Evolutionary conservation across 2,113 vertebrate species (phyloP).

Genomic region (Dromas ardeola): DNA sequence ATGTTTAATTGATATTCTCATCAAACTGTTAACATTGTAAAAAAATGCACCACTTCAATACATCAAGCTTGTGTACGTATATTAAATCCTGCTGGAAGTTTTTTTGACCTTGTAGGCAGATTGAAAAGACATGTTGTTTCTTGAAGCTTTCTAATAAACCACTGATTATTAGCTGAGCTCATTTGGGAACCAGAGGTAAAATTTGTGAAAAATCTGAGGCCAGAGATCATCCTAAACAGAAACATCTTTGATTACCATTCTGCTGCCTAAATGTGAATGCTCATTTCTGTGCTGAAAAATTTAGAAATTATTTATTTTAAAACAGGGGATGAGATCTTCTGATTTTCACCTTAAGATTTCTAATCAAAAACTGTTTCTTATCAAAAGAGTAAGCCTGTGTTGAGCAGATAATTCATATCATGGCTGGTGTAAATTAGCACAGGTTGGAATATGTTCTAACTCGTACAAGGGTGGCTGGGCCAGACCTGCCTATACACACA

Average conservation of each 20-base stretch:
- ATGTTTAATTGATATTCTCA: constrained; percentile 56
- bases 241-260: neutral
- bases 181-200: neutral
- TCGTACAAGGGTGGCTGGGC: neutral
- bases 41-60: neutral
- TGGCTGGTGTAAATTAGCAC: rapidly evolving
- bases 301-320: neutral
- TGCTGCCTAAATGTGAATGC: neutral
- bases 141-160: neutral
- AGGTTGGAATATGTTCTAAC: neutral
- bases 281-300: neutral
- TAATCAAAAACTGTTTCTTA: neutral
- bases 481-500: neutral
- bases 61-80: neutral
- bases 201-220: neutral
- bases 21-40: constrained; percentile 30
- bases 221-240: neutral
- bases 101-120: constrained; percentile 38
- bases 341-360: neutral
- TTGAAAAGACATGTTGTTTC: neutral
- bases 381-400: neutral
- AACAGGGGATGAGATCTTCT: neutral
- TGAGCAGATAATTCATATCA: neutral
- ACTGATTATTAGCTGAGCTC: neutral
- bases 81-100: neutral